Conservation (phyloP, 2,113 vertebrate genomes). For the Alethe diademata region DNA sequence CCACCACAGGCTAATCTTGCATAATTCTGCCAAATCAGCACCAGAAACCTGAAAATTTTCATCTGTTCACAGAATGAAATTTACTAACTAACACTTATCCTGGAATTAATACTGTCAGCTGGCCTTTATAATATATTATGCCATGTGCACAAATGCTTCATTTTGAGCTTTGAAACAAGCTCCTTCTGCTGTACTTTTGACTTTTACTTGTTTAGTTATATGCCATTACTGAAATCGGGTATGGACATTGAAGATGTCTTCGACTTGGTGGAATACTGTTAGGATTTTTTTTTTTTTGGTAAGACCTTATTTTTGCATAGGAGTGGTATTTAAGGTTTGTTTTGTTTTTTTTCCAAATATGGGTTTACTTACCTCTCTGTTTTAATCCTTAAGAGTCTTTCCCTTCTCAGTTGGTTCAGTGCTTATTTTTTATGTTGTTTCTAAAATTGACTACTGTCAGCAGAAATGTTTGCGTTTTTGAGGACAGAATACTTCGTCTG, state of each 20-base stretch:
- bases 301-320: not conserved
- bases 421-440: not conserved
- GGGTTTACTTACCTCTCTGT: not conserved
- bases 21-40: not conserved
- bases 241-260: not conserved
- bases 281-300: not conserved
- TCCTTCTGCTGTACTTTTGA: not conserved
- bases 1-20: not conserved
- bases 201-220: not conserved
- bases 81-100: not conserved
- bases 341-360: not conserved
- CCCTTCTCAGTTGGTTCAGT: not conserved
- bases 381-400: not conserved
- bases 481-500: not conserved
- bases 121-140: not conserved
- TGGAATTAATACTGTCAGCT: not conserved
- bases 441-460: not conserved
- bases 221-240: not conserved
- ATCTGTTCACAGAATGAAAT: not conserved
- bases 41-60: not conserved
- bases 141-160: not conserved
- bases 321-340: not conserved
- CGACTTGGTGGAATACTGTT: not conserved
- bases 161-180: slow-evolving; percentile 3
- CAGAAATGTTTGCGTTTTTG: not conserved